A percentile compares a stretch with the other conserved stretches of the same genome.
Conservation (phyloP, 2,113 vertebrate species). For the Anguilla rostrata region DNA sequence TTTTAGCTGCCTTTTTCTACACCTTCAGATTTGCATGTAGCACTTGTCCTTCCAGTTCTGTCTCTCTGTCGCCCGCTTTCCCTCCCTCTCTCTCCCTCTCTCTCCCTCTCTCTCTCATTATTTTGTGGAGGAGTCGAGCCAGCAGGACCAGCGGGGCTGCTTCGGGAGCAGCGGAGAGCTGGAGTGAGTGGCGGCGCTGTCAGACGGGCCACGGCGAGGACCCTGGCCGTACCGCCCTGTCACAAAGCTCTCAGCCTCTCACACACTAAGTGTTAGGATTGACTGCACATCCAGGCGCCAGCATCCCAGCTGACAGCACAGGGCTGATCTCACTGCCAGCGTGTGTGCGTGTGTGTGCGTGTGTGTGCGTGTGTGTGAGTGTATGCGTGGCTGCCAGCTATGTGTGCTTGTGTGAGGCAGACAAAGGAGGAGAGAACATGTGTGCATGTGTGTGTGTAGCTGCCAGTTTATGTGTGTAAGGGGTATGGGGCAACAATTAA, state of each 20-base stretch:
- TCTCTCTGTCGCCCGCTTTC: slow-evolving; percentile 26
- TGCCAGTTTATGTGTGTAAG: slow-evolving; percentile 12
- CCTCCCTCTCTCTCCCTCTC: slow-evolving; percentile 17
- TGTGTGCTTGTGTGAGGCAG: background rate
- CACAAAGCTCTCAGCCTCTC: slow-evolving; percentile 32
- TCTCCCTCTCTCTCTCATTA: slow-evolving; percentile 33
- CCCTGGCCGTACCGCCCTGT: slow-evolving; percentile 30
- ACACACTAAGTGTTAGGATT: slow-evolving; percentile 30
- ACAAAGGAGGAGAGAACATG: background rate
- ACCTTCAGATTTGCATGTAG: slow-evolving; percentile 50
- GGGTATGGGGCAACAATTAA: slow-evolving; percentile 17
- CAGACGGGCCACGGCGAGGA: slow-evolving; percentile 30
- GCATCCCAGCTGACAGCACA: slow-evolving; percentile 19
- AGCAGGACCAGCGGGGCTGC: slow-evolving; percentile 55
- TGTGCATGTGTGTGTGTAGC: background rate
- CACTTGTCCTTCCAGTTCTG: slow-evolving; percentile 47
- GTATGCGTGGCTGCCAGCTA: background rate
- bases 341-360: slow-evolving; percentile 6
- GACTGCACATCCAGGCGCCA: slow-evolving; percentile 5
- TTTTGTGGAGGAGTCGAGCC: slow-evolving; percentile 20
- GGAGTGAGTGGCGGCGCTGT: slow-evolving; percentile 34
- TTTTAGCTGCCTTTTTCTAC: slow-evolving; percentile 39
- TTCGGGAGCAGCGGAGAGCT: slow-evolving; percentile 46
- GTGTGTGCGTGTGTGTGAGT: slow-evolving; percentile 15
- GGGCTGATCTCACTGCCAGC: background rate